Evolutionary conservation across 2,888 invertebrate genomes (phyloP).

Genomic region (Acrobasis consociella): DNA sequence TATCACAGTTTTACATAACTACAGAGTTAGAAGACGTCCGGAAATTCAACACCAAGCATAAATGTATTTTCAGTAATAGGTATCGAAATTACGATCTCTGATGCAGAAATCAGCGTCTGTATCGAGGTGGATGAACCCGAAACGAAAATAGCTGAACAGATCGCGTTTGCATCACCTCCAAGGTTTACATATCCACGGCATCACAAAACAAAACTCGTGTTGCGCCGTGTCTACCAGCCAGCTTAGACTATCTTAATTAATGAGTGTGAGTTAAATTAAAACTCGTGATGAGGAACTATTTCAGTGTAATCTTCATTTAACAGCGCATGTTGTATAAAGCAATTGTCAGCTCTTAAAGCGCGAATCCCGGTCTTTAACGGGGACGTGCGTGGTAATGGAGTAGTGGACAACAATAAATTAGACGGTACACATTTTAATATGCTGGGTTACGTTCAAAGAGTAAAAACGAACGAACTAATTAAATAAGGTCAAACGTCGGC

Average conservation of each 20-base stretch:
- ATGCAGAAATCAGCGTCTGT: conserved; percentile 58
- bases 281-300: conserved; percentile 7
- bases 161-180: conserved; percentile 54
- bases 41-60: conserved; percentile 8
- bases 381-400: conserved; percentile 43
- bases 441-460: conserved; percentile 73
- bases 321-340: conserved; percentile 14
- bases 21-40: not conserved
- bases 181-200: conserved; percentile 43
- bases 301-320: conserved; percentile 12
- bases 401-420: conserved; percentile 74
- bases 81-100: conserved; percentile 34
- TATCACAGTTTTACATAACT: too few species aligned
- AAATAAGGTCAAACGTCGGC: conserved; percentile 82
- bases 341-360: conserved; percentile 18
- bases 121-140: conserved; percentile 69
- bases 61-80: not conserved
- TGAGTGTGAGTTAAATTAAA: conserved; percentile 11
- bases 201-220: conserved; percentile 26
- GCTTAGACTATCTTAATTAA: not conserved
- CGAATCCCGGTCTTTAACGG: conserved; percentile 16
- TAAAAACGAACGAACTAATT: conserved; percentile 81
- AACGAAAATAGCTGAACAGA: conserved; percentile 66
- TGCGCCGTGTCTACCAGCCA: conserved; percentile 3
- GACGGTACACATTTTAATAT: conserved; percentile 75